These are phyloP conservation scores for Pygmarrhopalites habei DNA, from an alignment of 1,140 invertebrate species.

Conservation along the genomic window DNA sequence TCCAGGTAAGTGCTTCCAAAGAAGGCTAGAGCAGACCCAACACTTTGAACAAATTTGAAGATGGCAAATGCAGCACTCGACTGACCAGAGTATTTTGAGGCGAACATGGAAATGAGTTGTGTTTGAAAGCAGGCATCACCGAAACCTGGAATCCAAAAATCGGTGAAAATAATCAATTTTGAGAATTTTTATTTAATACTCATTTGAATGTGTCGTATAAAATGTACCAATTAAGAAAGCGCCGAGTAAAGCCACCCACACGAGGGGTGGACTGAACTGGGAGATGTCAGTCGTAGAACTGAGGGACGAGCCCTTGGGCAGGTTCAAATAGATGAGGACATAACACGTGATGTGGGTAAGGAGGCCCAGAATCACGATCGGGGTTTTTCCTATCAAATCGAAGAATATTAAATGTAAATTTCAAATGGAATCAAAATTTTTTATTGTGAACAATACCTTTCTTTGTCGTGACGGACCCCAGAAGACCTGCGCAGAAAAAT, in stretches of 20 bases:
- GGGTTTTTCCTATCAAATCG: too few species aligned
- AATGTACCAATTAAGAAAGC: too few species aligned
- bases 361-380: conserved; percentile 34
- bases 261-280: conserved; percentile 21
- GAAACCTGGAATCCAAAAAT: conserved; percentile 14
- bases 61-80: conserved; percentile 36
- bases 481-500: too few species aligned
- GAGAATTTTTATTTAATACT: too few species aligned
- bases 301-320: conserved; percentile 30
- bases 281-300: conserved; percentile 21
- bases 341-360: conserved; percentile 25
- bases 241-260: conserved; percentile 20
- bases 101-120: conserved; percentile 38
- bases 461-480: conserved; percentile 68
- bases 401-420: too few species aligned
- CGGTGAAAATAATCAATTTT: too few species aligned
- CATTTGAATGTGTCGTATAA: too few species aligned
- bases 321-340: conserved; percentile 31
- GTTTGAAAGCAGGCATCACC: conserved; percentile 10
- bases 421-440: too few species aligned
- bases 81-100: conserved; percentile 31
- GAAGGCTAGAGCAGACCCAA: conserved; percentile 34
- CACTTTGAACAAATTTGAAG: conserved; percentile 37
- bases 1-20: conserved; percentile 27
- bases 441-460: too few species aligned